Evolutionary conservation across 1,140 invertebrate genomes (phyloP).

Genomic region (Penaeus vannamei): DNA sequence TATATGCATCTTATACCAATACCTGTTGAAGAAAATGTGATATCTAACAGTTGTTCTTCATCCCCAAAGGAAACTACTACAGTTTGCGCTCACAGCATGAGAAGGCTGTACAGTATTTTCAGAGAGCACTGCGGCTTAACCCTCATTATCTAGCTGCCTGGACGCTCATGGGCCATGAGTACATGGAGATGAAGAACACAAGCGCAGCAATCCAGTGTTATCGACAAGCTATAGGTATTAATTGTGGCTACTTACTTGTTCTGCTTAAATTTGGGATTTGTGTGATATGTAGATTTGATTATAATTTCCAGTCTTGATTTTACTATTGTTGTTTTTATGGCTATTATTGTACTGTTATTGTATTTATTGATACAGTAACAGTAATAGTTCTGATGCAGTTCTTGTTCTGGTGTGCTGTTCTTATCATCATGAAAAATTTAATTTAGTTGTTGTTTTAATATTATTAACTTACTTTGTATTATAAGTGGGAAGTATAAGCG

Average conservation of each 20-base stretch:
- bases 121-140: constrained; percentile 93
- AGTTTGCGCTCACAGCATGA: constrained; percentile 96
- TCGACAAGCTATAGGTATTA: constrained; percentile 91
- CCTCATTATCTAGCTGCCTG: constrained; percentile 94
- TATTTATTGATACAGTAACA: no score
- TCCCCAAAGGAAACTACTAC: constrained; percentile 86
- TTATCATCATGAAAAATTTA: no score
- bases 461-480: no score
- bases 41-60: constrained; percentile 70
- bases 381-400: no score
- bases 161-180: constrained; percentile 99
- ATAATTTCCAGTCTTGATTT: no score
- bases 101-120: constrained; percentile 97
- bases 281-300: neutral
- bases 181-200: constrained; percentile 98
- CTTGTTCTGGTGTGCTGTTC: no score
- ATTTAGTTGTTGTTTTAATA: no score
- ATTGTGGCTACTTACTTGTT: neutral
- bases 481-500: no score
- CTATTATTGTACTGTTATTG: no score
- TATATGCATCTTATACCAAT: neutral
- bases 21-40: neutral
- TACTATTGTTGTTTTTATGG: no score
- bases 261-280: neutral
- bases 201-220: constrained; percentile 98